These are phyloP conservation scores for Hystrix brachyura DNA, from an alignment of 2,113 vertebrate genomes.

Conservation along the genomic window DNA sequence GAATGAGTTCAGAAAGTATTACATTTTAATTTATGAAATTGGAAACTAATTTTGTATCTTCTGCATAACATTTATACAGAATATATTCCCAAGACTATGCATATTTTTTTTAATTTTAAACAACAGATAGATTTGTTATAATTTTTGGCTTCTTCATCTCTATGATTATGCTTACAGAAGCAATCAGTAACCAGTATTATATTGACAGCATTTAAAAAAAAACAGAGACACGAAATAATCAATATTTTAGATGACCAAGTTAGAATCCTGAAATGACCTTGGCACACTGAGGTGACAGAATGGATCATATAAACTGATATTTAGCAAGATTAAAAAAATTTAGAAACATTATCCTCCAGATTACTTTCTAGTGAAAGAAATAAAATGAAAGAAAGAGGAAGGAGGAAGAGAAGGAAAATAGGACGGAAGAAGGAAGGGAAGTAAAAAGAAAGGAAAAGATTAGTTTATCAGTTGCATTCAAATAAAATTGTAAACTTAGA, in stretches of 20 bases:
- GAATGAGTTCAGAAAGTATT: neutral
- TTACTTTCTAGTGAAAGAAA: neutral
- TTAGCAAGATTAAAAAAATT: neutral
- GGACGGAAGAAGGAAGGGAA: neutral
- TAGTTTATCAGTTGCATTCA: neutral
- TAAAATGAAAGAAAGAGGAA: neutral
- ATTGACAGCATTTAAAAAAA: neutral
- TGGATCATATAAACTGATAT: neutral
- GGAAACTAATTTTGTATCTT: neutral
- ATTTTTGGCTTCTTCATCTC: slow-evolving; percentile 27
- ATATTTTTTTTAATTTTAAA: slow-evolving; percentile 48
- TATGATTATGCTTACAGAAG: slow-evolving; percentile 28
- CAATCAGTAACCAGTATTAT: slow-evolving; percentile 30
- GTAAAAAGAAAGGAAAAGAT: neutral
- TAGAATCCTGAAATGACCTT: neutral
- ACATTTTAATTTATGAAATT: slow-evolving; percentile 9
- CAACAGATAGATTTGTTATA: slow-evolving; percentile 19
- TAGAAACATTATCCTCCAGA: neutral
- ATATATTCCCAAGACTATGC: slow-evolving; percentile 30
- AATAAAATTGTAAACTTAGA: neutral
- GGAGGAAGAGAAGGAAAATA: neutral
- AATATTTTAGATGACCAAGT: neutral
- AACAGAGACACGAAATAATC: neutral
- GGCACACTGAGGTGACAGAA: neutral
- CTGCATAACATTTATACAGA: slow-evolving; percentile 39